These are phyloP conservation scores for Cottoperca gobio DNA, from an alignment of 2,797 vertebrate genomes.

Conservation along the genomic window DNA sequence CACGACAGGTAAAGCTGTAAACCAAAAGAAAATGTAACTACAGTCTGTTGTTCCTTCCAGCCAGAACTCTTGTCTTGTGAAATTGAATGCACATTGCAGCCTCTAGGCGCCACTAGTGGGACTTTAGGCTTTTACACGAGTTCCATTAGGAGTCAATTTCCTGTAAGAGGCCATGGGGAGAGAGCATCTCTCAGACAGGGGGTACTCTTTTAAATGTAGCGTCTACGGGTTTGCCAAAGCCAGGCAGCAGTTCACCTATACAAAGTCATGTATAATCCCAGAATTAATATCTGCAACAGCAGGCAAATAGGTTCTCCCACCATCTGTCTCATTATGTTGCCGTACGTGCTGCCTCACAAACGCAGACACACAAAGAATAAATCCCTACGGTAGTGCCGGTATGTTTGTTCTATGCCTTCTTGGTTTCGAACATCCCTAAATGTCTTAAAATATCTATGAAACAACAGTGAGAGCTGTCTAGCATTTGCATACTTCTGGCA, in stretches of 20 bases:
- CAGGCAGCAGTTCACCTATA: conserved; percentile 17
- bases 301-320: conserved; percentile 20
- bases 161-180: conserved; percentile 22
- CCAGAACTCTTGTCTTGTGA: neutral
- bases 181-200: conserved; percentile 32
- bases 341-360: neutral
- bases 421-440: conserved; percentile 55
- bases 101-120: conserved; percentile 12
- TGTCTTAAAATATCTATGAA: conserved; percentile 52
- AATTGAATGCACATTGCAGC: conserved; percentile 18
- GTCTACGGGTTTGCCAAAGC: conserved; percentile 30
- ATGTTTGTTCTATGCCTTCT: conserved; percentile 39
- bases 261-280: conserved; percentile 18
- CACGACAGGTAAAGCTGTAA: neutral
- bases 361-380: conserved; percentile 11
- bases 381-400: neutral
- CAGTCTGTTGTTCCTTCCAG: neutral
- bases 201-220: conserved; percentile 48
- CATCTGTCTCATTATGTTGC: conserved; percentile 27
- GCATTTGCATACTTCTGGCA: conserved; percentile 51
- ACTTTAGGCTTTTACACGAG: conserved; percentile 28
- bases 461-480: conserved; percentile 48
- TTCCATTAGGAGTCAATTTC: conserved; percentile 65
- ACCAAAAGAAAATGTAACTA: neutral
- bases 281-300: conserved; percentile 24